Evolutionary conservation across 2,888 invertebrate species (phyloP).

Genomic region (Plebejus melissa): DNA sequence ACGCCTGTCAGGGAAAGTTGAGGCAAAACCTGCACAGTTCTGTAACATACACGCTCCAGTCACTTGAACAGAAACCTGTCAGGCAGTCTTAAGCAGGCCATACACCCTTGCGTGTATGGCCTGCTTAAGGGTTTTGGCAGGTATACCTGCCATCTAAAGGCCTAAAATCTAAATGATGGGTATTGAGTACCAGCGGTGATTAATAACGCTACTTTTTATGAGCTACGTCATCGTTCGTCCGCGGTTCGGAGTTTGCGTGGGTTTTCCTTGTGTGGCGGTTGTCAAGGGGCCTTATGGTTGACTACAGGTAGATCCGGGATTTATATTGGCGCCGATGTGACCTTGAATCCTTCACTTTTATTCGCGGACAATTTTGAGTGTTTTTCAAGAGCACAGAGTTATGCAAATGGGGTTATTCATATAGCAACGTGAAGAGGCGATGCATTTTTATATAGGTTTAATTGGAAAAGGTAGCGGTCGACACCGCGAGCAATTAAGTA

Average conservation of each 20-base stretch:
- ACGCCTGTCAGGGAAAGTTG: too few species aligned
- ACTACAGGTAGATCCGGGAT: background rate
- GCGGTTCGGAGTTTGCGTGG: background rate
- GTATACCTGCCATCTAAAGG: background rate
- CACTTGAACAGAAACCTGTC: too few species aligned
- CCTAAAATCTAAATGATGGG: background rate
- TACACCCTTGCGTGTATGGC: too few species aligned
- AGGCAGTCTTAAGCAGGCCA: too few species aligned
- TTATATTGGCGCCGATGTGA: background rate
- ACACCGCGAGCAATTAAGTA: too few species aligned
- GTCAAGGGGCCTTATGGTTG: background rate
- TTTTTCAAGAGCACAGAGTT: too few species aligned
- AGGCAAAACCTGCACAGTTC: too few species aligned
- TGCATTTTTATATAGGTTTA: background rate
- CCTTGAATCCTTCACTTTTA: background rate
- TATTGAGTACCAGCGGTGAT: background rate
- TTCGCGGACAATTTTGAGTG: background rate
- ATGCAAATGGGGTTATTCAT: too few species aligned
- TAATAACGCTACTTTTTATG: background rate
- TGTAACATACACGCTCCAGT: too few species aligned
- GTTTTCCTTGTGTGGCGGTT: background rate
- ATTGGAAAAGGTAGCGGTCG: too few species aligned
- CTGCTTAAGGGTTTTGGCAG: too few species aligned
- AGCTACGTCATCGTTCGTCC: background rate
- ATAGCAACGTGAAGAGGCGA: background rate